phyloP scores from a whole-genome alignment of 2,888 invertebrate species.

The Altica lythri region DNA sequence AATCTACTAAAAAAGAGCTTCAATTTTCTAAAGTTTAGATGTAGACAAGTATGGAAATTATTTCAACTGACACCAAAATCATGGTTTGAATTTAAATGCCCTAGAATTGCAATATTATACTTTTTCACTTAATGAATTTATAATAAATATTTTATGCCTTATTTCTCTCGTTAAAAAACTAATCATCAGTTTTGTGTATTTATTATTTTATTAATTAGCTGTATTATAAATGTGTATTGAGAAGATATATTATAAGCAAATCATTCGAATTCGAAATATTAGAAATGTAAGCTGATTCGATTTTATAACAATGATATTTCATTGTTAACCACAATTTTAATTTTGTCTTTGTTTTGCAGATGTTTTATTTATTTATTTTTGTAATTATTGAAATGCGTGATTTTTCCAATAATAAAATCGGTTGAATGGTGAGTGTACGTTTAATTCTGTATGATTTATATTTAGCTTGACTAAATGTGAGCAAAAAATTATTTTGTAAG shows the following conservation, averaged over 20 bases:
- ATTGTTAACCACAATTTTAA: neutral
- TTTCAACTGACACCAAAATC: too few species aligned
- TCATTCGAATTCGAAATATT: constrained; percentile 11
- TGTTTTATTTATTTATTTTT: constrained; percentile 20
- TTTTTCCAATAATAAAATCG: constrained; percentile 1
- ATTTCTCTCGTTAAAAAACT: constrained; percentile 7
- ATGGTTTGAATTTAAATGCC: too few species aligned
- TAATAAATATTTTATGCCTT: neutral
- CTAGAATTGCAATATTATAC: constrained; percentile 10
- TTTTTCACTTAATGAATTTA: constrained; percentile 4
- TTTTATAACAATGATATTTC: constrained; percentile 4
- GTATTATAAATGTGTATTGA: constrained; percentile 13
- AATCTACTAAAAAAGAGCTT: too few species aligned
- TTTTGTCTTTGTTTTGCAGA: constrained; percentile 8
- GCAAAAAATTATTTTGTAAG: constrained; percentile 37
- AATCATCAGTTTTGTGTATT: constrained; percentile 12
- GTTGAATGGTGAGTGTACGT: constrained; percentile 27
- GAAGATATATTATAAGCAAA: constrained; percentile 6
- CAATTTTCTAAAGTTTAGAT: too few species aligned
- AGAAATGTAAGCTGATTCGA: constrained; percentile 1
- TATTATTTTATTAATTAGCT: constrained; percentile 16
- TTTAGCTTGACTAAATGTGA: constrained; percentile 38
- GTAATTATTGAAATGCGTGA: constrained; percentile 11
- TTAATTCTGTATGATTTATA: constrained; percentile 37
- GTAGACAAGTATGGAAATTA: too few species aligned